Base-by-base conservation (phyloP, 2,888 invertebrate genomes). In the Acrobeloides nanus region DNA sequence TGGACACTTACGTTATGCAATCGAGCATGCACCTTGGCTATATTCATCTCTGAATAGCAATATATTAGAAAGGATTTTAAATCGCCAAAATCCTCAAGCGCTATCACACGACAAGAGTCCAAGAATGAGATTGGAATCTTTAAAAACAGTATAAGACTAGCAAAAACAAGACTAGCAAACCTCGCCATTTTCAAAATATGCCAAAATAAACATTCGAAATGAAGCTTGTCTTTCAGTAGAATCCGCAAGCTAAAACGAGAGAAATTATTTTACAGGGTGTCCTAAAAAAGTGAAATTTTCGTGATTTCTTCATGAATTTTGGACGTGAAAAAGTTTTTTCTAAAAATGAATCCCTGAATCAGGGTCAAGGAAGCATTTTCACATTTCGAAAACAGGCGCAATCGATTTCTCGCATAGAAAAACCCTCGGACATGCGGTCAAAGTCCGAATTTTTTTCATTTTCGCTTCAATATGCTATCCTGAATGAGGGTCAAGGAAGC, bases 201-300 rank as follows among this genome's bases (percentile, higher is more conserved):
- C 38, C 12, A 53, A 29, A 15, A 53, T 23, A 26, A 53, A 53
- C 56, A 57, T 53, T 12, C 52, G 53, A 29, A 53, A 53, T n/a
- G 24, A 27, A 6, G 35, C 34, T 37, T 53, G 49, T 17, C 54
- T 17, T 7, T 23, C 21, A 17, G 31, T 38, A 25, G 51, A 31
- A n/a, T 55, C 20, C 1, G 50, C 38, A 47, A 49, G 52, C 53
- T 47, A 31, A 52, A 46, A n/a, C 7, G 8, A 39, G 35, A 24
- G 26, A 10, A 27, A 10, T 15, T 2, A 48, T 53, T 4, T 33
- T n/a, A n/a, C n/a, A n/a, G n/a, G n/a, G n/a, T n/a, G n/a, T n/a
- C n/a, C n/a, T n/a, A n/a, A n/a, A n/a, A n/a, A n/a, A n/a, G n/a
- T n/a, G n/a, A n/a, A n/a, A n/a, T n/a, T n/a, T n/a, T n/a, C n/a